Evolutionary conservation across 2,888 invertebrate species (phyloP).

Genomic region (Papilio gigon): DNA sequence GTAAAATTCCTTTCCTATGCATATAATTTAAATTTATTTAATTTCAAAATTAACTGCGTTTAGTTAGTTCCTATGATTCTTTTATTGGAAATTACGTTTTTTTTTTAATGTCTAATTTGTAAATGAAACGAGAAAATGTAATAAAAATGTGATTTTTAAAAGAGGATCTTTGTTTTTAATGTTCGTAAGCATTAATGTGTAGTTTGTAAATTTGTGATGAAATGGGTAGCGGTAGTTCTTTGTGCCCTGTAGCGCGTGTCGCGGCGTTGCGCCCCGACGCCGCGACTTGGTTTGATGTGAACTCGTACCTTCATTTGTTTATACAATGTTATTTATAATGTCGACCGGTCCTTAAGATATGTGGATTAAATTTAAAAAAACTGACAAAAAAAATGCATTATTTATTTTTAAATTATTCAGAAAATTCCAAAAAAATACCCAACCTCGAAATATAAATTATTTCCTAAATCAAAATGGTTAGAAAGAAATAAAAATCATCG

Average conservation of each 20-base stretch:
- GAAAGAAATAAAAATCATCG: neutral
- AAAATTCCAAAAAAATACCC: too few species aligned
- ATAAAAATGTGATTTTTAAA: neutral
- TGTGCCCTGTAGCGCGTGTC: constrained; percentile 35
- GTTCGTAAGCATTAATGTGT: constrained; percentile 27
- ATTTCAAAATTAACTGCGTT: constrained; percentile 26
- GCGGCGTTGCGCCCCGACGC: constrained; percentile 50
- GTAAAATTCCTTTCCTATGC: constrained; percentile 7
- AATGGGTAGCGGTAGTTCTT: constrained; percentile 12
- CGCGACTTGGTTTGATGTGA: constrained; percentile 72
- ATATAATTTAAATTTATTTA: neutral
- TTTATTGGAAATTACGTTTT: constrained; percentile 43
- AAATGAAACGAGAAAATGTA: neutral
- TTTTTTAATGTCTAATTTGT: constrained; percentile 15
- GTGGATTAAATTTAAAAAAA: constrained; percentile 71
- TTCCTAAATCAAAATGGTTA: too few species aligned
- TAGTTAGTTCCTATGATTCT: constrained; percentile 43
- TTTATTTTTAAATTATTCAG: constrained; percentile 33
- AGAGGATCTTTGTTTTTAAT: constrained; percentile 14
- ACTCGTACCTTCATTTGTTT: constrained; percentile 72
- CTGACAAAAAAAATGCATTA: constrained; percentile 6
- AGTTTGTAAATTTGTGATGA: constrained; percentile 20
- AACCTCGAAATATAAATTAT: too few species aligned
- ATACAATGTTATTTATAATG: constrained; percentile 69
- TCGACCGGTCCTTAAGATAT: constrained; percentile 70